phyloP scores from a whole-genome alignment of 2,888 invertebrate species.

The Meghimatium bilineatum region DNA sequence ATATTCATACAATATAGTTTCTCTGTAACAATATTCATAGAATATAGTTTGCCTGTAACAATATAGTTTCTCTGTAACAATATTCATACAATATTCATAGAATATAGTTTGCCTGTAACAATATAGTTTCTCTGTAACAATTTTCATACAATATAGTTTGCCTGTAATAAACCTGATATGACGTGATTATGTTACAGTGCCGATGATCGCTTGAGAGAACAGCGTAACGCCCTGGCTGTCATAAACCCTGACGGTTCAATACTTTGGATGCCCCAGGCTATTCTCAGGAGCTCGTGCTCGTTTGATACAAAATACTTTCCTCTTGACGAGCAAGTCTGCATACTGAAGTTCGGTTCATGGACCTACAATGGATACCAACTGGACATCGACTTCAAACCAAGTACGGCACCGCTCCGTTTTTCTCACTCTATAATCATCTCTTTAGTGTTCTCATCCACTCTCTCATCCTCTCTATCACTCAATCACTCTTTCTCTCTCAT shows the following conservation, averaged over 20 bases:
- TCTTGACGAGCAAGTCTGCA: slow-evolving; percentile 75
- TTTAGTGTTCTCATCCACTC: neutral
- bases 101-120: no score
- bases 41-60: no score
- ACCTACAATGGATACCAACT: slow-evolving; percentile 75
- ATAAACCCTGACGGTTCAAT: slow-evolving; percentile 69
- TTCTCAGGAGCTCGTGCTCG: slow-evolving; percentile 74
- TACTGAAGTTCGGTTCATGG: slow-evolving; percentile 77
- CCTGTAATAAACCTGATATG: no score
- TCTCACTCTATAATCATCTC: neutral
- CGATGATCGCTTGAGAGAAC: slow-evolving; percentile 76
- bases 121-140: neutral
- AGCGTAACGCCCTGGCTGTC: slow-evolving; percentile 74
- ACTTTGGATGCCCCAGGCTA: slow-evolving; percentile 74
- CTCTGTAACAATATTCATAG: no score
- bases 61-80: no score
- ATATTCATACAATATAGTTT: no score
- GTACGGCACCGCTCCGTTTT: neutral
- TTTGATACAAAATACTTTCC: slow-evolving; percentile 77
- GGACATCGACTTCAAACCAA: slow-evolving; percentile 64
- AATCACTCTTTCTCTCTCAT: no score
- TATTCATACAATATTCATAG: no score
- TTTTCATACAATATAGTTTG: neutral
- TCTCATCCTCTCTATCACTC: no score
- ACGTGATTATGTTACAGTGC: slow-evolving; percentile 66